A percentile compares a stretch with the other conserved stretches of the same genome.
These are phyloP conservation scores for Zophobas morio DNA, from an alignment of 1,140 invertebrate species.

Conservation along the genomic window DNA sequence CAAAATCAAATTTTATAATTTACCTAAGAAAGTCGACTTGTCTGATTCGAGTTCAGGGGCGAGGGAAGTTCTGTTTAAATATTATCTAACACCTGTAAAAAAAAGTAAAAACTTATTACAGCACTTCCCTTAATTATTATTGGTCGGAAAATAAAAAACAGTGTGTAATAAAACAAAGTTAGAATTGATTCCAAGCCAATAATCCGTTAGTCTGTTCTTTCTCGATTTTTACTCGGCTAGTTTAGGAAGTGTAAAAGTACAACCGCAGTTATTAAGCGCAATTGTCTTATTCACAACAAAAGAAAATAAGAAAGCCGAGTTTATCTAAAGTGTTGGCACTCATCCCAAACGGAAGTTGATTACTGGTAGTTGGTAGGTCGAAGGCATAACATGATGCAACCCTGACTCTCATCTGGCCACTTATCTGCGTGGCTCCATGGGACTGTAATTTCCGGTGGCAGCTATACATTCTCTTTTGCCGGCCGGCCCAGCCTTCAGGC, in stretches of 20 bases:
- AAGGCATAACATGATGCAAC: slow-evolving; percentile 28
- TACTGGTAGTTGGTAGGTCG: slow-evolving; percentile 44
- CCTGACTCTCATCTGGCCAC: slow-evolving; percentile 40
- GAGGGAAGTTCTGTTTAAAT: too few species aligned
- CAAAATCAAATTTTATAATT: too few species aligned
- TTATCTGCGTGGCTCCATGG: slow-evolving; percentile 47
- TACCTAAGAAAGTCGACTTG: too few species aligned
- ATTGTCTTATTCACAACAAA: slow-evolving; percentile 25
- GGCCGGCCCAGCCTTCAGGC: slow-evolving; percentile 23
- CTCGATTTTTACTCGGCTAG: background rate
- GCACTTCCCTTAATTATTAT: too few species aligned
- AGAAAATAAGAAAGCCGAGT: slow-evolving; percentile 24
- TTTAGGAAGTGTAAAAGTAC: slow-evolving; percentile 2
- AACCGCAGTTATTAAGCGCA: background rate
- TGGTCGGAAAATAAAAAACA: too few species aligned
- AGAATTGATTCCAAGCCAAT: too few species aligned
- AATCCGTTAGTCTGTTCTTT: too few species aligned
- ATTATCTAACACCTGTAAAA: too few species aligned
- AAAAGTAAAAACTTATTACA: too few species aligned
- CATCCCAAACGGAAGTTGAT: slow-evolving; percentile 47
- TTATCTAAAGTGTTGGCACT: slow-evolving; percentile 46
- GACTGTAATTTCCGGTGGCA: slow-evolving; percentile 52
- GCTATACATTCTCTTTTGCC: slow-evolving; percentile 49
- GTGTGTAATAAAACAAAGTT: too few species aligned
- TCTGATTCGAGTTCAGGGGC: too few species aligned